A percentile compares a stretch with the other conserved stretches of the same genome.
phyloP scores from a whole-genome alignment of 2,113 vertebrate species.

The Aegithalos caudatus region DNA sequence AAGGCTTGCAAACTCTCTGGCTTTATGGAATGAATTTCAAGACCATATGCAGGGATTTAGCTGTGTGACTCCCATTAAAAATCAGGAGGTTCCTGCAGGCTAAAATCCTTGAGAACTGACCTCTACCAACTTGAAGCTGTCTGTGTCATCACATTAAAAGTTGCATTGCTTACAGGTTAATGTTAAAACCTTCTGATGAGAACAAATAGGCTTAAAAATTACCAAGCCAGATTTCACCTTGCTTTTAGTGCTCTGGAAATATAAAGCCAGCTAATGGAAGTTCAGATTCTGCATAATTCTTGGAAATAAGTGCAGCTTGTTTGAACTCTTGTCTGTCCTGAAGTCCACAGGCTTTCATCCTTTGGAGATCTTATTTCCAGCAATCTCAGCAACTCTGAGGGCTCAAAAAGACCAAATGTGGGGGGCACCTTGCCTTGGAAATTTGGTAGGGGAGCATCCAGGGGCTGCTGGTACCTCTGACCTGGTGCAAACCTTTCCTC shows the following conservation, averaged over 20 bases:
- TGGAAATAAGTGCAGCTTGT: background rate
- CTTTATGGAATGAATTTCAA: constrained; percentile 19
- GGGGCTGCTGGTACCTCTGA: background rate
- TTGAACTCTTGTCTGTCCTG: background rate
- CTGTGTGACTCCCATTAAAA: constrained; percentile 9
- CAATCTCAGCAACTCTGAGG: background rate
- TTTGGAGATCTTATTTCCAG: background rate
- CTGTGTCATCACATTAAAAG: background rate
- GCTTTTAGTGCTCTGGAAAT: background rate
- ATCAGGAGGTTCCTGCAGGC: background rate
- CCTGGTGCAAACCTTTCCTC: background rate
- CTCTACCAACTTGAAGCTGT: background rate
- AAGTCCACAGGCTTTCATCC: background rate
- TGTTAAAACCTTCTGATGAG: background rate
- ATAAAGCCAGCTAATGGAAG: background rate
- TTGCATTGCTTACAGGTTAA: background rate
- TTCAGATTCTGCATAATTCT: background rate
- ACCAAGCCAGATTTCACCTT: background rate
- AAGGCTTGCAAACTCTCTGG: background rate
- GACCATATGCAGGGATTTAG: background rate
- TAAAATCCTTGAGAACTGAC: constrained; percentile 37
- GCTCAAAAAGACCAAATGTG: background rate
- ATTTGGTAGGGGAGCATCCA: accelerated
- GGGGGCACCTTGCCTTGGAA: background rate
- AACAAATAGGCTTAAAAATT: constrained; percentile 14